Base-by-base conservation (phyloP, 2,888 invertebrate species). In the Ophioninae sp. region DNA sequence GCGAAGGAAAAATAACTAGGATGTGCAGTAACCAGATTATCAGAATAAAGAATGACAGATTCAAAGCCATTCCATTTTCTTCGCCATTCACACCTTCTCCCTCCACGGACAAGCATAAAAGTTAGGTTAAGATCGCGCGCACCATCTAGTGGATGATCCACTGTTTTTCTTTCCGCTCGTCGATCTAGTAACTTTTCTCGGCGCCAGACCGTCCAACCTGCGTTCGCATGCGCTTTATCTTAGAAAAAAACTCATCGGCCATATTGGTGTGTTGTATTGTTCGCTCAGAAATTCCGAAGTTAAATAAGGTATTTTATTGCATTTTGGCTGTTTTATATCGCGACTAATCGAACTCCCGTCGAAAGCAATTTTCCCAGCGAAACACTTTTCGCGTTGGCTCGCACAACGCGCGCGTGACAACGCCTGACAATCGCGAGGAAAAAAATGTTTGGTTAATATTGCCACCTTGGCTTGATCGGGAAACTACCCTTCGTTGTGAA, bases 231-330 rank as follows among this genome's bases (percentile, higher is more conserved):
- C 91, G 91, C 89, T 88, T 87, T 87, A 89, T 90, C 89, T 87
- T 88, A 85, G 83, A 86, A 90, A 88, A 91, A 91, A 92, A 90
- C 88, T 85, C 89, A 90, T 92, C 93, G 91, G 93, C 93, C 93
- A 93, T 93, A 93, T 93, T 93, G 93, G 93, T 93, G 92, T 93
- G 91, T 93, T 93, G 92, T 93, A 93, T 93, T 91, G 91, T 91
- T 93, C 91, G 90, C 91, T 91, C 91, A 90, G 92, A 91, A 91
- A 90, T 92, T 92, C 90, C 89, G 90, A 91, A 92, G 91, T 91
- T 88, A 91, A 92, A 90, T 90, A 91, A 92, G 91, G 92, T 92
- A 92, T 91, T 90, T 89, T 81, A 85, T 76, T 76, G 69, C 68
- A 68, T 80, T 83, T 85, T 85, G 83, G 75, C 63, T 77, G 76